Evolutionary conservation across 2,113 vertebrate species (phyloP).

Genomic region (Toxostoma redivivum): DNA sequence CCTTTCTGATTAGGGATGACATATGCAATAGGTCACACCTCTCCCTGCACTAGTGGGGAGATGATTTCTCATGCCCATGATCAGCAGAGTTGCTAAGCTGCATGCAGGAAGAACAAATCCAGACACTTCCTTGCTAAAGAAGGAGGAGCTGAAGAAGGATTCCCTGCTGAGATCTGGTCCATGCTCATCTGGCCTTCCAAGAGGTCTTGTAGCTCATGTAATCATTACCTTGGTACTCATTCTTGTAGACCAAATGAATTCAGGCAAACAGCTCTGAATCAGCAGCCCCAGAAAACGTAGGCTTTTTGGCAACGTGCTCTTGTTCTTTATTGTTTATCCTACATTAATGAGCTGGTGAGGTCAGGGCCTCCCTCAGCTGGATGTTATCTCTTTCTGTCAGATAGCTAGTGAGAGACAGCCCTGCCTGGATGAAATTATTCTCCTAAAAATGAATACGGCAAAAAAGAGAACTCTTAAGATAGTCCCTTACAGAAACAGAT

Average conservation of each 20-base stretch:
- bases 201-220: neutral
- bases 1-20: neutral
- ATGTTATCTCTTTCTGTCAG: neutral
- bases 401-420: neutral
- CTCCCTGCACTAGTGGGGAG: rapidly evolving
- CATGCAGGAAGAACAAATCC: neutral
- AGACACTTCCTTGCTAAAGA: neutral
- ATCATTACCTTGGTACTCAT: neutral
- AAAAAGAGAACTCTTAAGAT: neutral
- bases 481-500: neutral
- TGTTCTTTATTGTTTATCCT: neutral
- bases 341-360: neutral
- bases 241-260: neutral
- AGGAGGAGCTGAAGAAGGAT: neutral
- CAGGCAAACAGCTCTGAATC: neutral
- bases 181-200: neutral
- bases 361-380: neutral
- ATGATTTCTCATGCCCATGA: neutral
- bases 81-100: neutral
- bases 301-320: neutral
- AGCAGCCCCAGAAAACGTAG: neutral
- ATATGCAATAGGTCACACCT: neutral
- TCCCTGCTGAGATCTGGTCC: neutral
- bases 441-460: neutral
- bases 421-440: neutral